Percentiles rank a stretch among this genome's conserved stretches.
phyloP scores from a whole-genome alignment of 1,140 invertebrate species.

The Melanaphis sacchari region DNA sequence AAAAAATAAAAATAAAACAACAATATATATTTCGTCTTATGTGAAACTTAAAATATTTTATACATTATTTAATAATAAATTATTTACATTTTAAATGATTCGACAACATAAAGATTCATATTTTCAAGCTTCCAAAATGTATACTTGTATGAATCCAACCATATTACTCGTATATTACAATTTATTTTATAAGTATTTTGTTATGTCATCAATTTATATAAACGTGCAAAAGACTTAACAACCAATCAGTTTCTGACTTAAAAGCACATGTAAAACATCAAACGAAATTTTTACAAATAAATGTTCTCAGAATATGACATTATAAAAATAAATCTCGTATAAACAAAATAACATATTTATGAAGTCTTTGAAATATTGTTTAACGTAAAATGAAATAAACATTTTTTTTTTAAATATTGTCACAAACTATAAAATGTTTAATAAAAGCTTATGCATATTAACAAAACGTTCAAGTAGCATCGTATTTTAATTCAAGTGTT shows the following conservation, averaged over 20 bases:
- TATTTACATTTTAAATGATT: neutral
- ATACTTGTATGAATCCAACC: neutral
- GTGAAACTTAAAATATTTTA: neutral
- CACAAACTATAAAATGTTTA: too few species aligned
- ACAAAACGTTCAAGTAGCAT: too few species aligned
- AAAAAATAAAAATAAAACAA: neutral
- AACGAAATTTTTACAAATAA: neutral
- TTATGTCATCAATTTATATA: neutral
- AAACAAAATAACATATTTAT: neutral
- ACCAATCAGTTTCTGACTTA: slow-evolving; percentile 16
- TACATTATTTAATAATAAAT: neutral
- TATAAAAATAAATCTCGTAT: neutral
- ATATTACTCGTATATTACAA: neutral
- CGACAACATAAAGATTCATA: neutral
- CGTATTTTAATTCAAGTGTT: too few species aligned
- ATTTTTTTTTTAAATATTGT: too few species aligned
- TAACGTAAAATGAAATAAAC: too few species aligned
- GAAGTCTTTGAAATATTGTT: neutral
- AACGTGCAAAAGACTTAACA: slow-evolving; percentile 3
- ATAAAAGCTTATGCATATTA: too few species aligned
- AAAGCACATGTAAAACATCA: neutral
- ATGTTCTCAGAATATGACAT: neutral
- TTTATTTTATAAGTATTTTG: neutral
- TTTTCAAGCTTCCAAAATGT: neutral
- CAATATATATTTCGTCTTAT: neutral